phyloP scores from a whole-genome alignment of 2,888 invertebrate species.

The Mythimna lalbum region DNA sequence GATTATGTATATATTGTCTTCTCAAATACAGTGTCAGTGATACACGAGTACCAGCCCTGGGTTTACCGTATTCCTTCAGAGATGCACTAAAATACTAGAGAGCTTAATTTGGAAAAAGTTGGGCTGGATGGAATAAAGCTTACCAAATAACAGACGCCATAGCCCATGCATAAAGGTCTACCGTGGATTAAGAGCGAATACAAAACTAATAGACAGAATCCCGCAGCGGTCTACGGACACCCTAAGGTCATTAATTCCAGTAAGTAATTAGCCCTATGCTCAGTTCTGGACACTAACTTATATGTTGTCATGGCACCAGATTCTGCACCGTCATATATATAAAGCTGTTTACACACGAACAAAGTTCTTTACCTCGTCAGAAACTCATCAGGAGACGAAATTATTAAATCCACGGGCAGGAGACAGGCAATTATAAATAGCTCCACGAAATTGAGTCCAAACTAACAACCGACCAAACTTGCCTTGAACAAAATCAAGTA shows the following conservation, averaged over 20 bases:
- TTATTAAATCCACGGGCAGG: constrained; percentile 35
- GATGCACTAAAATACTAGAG: too few species aligned
- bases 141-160: too few species aligned
- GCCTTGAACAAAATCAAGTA: constrained; percentile 81
- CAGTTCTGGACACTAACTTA: not conserved
- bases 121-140: too few species aligned
- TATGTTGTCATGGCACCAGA: not conserved
- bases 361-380: constrained; percentile 38
- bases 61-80: too few species aligned
- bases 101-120: too few species aligned
- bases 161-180: too few species aligned
- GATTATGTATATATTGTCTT: too few species aligned
- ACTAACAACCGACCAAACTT: constrained; percentile 62
- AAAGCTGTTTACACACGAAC: constrained; percentile 9
- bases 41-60: too few species aligned
- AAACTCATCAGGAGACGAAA: constrained; percentile 44
- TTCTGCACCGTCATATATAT: constrained; percentile 4
- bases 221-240: not conserved
- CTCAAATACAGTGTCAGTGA: too few species aligned
- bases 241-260: constrained; percentile 2
- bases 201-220: too few species aligned
- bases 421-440: constrained; percentile 65
- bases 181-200: too few species aligned
- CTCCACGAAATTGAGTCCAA: constrained; percentile 62
- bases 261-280: constrained; percentile 11